Evolutionary conservation across 2,797 vertebrate species (phyloP).

Genomic region (Cuculus canorus): DNA sequence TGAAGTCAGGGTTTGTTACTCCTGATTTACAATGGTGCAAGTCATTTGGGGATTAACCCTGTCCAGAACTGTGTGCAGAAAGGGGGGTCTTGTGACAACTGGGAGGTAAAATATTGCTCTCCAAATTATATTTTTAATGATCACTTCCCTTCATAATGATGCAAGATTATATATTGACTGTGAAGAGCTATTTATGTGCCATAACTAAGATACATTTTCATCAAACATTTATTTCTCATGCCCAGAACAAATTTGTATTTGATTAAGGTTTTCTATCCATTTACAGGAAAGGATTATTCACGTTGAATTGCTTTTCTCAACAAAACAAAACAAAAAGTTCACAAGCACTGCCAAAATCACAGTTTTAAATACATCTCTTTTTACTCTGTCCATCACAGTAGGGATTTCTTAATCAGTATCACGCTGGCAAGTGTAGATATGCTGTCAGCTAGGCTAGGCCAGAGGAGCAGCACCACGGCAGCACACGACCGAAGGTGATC

Average conservation of each 20-base stretch:
- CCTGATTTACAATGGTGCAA: not conserved
- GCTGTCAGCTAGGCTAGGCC: not conserved
- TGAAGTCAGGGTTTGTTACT: not conserved
- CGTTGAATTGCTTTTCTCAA: conserved; percentile 61
- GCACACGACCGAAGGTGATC: not conserved
- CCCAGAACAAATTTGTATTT: conserved; percentile 76
- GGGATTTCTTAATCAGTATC: conserved; percentile 64
- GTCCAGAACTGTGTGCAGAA: conserved; percentile 20
- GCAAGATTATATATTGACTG: conserved; percentile 72
- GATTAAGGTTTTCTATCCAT: conserved; percentile 72
- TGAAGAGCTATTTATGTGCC: conserved; percentile 63
- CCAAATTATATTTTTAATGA: conserved; percentile 73
- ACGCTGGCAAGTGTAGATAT: not conserved
- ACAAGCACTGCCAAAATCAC: conserved; percentile 1
- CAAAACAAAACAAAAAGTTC: conserved; percentile 31
- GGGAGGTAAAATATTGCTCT: conserved; percentile 66
- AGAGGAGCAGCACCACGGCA: not conserved
- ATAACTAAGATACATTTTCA: conserved; percentile 64
- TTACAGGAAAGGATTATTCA: conserved; percentile 72
- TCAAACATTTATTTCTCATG: conserved; percentile 68
- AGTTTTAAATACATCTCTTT: conserved; percentile 57
- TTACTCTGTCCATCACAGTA: conserved; percentile 38
- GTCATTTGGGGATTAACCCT: conserved; percentile 49
- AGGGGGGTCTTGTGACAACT: conserved; percentile 30
- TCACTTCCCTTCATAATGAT: conserved; percentile 72